Base-by-base conservation (phyloP, 2,888 invertebrate genomes). In the Lycia hirtaria region DNA sequence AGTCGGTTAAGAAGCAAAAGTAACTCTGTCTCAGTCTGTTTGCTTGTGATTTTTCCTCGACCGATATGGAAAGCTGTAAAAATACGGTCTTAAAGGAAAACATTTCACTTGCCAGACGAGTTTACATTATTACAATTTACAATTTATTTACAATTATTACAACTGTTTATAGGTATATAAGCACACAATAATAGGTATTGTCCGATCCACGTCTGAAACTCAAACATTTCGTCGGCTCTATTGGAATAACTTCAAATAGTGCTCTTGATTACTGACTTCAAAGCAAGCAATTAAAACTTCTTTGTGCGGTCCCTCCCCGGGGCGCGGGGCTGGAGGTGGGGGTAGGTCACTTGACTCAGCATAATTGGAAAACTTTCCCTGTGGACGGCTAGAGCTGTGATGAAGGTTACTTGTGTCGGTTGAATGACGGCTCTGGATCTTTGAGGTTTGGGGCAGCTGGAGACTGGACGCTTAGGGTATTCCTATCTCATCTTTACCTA, bases 281-380 rank as follows among this genome's bases (percentile, higher is more conserved):
- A 88, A 82, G 85, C 81, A 78, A 79, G 89, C 88, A 91, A 91
- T 91, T 91, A 90, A 91, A 91, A 91, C 83, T 91, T 90, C 89
- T 89, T 91, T 88, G 87, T 87, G 83, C 69, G 81, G 78, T 75
- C 73, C 79, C 78, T 74, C 78, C 73, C 69, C 54, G 51, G 67
- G 61, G 65, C 67, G 58, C 58, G 62, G 68, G 69, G 58, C 17
- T 26, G 35, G 26, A 41, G n/a, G 28, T 69, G 72, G 61, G 72
- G 70, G 73, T 72, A 75, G 85, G 80, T 86, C 88, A 88, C 88
- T 89, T 89, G 85, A 84, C 84, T 81, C 80, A 84, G 79, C 77
- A 78, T 89, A 89, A 89, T 88, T 84, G 70, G 70, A 70, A 70
- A 70, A 70, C 62, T 70, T 70, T 70, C 65, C 62, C 68, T 62